Conservation (phyloP, 92 coral and sea anemone species). For the Scolanthus callimorphus region DNA sequence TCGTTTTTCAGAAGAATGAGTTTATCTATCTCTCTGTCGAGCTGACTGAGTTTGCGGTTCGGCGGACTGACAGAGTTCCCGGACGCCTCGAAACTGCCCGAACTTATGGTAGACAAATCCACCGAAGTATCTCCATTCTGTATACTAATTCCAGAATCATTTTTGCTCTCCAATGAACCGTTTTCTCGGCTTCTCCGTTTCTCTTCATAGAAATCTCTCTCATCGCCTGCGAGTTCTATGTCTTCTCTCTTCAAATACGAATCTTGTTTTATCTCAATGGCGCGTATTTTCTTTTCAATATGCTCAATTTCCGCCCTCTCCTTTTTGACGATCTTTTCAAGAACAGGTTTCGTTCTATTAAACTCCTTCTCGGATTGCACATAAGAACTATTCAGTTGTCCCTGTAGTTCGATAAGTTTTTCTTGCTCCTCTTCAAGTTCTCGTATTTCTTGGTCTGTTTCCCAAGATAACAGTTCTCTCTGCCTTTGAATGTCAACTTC, state of each 20-base stretch:
- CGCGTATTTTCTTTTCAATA: constrained; percentile 46
- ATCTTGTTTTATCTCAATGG: constrained; percentile 48
- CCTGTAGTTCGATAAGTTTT: constrained; percentile 42
- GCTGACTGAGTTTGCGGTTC: constrained; percentile 12
- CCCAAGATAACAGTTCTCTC: constrained; percentile 48
- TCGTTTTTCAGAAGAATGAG: constrained; percentile 47
- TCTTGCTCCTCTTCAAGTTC: constrained; percentile 64
- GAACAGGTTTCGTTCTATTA: constrained; percentile 37
- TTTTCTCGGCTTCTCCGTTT: constrained; percentile 1
- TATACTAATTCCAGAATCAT: constrained; percentile 8
- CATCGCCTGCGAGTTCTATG: constrained; percentile 31
- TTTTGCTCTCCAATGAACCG: neutral
- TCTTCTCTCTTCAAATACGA: constrained; percentile 30
- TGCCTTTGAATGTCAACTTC: constrained; percentile 55
- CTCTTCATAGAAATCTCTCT: constrained; percentile 18
- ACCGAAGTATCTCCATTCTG: constrained; percentile 8
- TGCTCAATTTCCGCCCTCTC: constrained; percentile 58
- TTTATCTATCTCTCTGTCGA: constrained; percentile 23
- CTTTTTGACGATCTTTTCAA: constrained; percentile 47
- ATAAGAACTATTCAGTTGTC: constrained; percentile 31
- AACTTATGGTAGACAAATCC: constrained; percentile 3
- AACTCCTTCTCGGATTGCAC: constrained; percentile 35
- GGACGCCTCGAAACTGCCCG: constrained; percentile 13
- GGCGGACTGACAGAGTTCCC: neutral
- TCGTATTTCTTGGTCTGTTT: constrained; percentile 65